Conservation (phyloP, 1,140 invertebrate species). For the Ditylenchus dipsaci region DNA sequence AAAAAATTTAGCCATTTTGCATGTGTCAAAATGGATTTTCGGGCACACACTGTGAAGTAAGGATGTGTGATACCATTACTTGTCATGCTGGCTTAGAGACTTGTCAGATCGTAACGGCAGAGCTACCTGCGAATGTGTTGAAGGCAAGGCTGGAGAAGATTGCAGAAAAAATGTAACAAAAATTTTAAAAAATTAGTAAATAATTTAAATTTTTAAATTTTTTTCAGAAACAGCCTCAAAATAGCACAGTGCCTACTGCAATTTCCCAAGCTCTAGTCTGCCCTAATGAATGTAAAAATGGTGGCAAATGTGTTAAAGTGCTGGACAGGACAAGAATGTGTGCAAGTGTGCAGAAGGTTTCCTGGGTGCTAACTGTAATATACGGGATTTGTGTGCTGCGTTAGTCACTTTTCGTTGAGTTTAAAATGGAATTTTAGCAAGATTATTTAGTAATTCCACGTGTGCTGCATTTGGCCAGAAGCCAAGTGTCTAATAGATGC, state of each 20-base stretch:
- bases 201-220: too few species aligned
- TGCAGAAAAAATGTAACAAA: background rate
- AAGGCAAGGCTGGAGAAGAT: background rate
- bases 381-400: slow-evolving; percentile 5
- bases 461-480: background rate
- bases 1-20: background rate
- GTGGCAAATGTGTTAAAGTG: background rate
- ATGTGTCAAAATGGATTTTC: background rate
- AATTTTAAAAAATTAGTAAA: too few species aligned
- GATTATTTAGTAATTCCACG: background rate
- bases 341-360: background rate
- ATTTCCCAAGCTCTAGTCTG: background rate
- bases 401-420: background rate
- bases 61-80: background rate
- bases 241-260: too few species aligned
- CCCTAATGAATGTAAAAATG: background rate
- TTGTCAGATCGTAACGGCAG: background rate
- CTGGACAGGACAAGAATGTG: background rate
- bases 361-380: slow-evolving; percentile 5
- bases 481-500: slow-evolving; percentile 6
- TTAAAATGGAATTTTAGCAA: background rate
- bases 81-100: background rate
- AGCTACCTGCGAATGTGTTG: background rate
- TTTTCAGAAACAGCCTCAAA: too few species aligned
- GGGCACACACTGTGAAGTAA: background rate